These are phyloP conservation scores for Nothura maculosa DNA, from an alignment of 2,797 vertebrate species.

Conservation along the genomic window DNA sequence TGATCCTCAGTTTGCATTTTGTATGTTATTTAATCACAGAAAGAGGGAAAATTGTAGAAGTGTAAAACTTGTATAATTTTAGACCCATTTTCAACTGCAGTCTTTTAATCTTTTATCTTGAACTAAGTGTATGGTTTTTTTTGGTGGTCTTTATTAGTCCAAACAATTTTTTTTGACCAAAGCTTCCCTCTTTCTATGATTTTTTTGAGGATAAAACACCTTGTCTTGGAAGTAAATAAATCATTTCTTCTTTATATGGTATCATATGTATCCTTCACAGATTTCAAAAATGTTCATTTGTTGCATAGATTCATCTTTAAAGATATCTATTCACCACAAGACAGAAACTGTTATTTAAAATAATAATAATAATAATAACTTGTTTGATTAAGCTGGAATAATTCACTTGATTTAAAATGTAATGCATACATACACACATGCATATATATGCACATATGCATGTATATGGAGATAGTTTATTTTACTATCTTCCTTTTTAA, in stretches of 20 bases:
- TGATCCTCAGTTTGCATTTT: background rate
- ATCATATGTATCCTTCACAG: background rate
- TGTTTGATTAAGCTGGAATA: background rate
- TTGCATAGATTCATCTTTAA: background rate
- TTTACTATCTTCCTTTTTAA: background rate
- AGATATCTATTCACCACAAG: background rate
- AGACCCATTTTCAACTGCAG: background rate
- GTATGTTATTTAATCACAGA: background rate
- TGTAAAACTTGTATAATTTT: background rate
- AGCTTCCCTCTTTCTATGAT: background rate
- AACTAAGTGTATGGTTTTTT: background rate
- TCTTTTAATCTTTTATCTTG: background rate
- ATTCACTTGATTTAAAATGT: background rate
- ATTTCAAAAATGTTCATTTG: background rate
- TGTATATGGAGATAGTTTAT: background rate
- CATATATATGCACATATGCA: no score
- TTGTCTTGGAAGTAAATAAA: background rate
- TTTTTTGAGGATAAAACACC: background rate
- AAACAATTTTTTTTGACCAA: background rate
- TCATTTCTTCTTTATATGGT: background rate
- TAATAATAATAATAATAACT: no score
- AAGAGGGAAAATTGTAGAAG: background rate
- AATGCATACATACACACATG: no score
- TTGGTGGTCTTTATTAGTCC: background rate
- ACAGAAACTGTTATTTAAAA: background rate